These are phyloP conservation scores for Ondatra zibethicus DNA, from an alignment of 2,113 vertebrate genomes.

Conservation along the genomic window DNA sequence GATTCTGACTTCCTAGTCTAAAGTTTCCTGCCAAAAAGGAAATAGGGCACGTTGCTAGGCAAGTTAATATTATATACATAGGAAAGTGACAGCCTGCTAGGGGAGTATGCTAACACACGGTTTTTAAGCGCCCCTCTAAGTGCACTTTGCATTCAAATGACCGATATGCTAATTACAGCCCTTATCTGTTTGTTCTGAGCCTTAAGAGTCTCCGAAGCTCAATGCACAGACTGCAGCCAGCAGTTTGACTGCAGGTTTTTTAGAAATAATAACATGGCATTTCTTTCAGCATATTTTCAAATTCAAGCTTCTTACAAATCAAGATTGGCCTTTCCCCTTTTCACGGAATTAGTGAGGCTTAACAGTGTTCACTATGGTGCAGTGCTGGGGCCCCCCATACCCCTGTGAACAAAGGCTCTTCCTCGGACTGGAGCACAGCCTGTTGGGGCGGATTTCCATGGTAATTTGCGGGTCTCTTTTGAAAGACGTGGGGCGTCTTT, in stretches of 20 bases:
- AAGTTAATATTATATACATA: constrained; percentile 76
- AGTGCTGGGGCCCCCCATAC: neutral
- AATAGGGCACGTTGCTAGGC: constrained; percentile 66
- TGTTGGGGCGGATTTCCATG: constrained; percentile 68
- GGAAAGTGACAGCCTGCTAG: constrained; percentile 70
- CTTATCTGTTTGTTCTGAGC: constrained; percentile 74
- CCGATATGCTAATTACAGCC: constrained; percentile 75
- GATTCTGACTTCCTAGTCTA: constrained; percentile 67
- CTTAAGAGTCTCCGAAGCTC: constrained; percentile 53
- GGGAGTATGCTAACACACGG: constrained; percentile 43
- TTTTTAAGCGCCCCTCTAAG: constrained; percentile 66
- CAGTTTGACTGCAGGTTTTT: constrained; percentile 67
- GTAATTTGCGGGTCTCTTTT: constrained; percentile 71
- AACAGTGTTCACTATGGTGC: constrained; percentile 64
- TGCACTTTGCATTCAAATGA: constrained; percentile 79
- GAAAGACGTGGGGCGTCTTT: constrained; percentile 62
- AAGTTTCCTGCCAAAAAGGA: constrained; percentile 67
- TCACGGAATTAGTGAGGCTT: constrained; percentile 75
- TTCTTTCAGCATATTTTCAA: constrained; percentile 78
- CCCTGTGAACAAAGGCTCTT: constrained; percentile 64
- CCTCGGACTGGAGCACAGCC: constrained; percentile 51
- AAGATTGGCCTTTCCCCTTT: constrained; percentile 70
- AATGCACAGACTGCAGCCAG: constrained; percentile 42
- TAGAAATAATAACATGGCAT: constrained; percentile 73
- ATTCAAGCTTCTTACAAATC: constrained; percentile 77